These are phyloP conservation scores for Trididemnum nubilum DNA, from an alignment of 23 tunicate species.

Conservation along the genomic window DNA sequence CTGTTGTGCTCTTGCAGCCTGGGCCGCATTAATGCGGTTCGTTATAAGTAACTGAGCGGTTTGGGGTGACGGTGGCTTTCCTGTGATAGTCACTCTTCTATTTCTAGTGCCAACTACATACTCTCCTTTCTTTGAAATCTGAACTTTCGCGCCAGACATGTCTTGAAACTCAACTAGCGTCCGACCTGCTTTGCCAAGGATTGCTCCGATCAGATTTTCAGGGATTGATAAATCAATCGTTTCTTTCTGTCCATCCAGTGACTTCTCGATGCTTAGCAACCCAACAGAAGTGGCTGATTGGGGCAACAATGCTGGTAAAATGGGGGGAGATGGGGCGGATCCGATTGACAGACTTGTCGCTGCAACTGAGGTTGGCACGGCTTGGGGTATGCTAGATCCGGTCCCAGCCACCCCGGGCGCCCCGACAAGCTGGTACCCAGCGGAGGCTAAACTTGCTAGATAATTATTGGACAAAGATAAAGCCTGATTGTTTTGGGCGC, in stretches of 20 bases:
- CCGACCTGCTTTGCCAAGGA: constrained; percentile 90
- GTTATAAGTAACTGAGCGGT: constrained; percentile 88
- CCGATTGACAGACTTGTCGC: constrained; percentile 47
- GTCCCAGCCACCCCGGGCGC: constrained; percentile 25
- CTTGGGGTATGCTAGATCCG: constrained; percentile 14
- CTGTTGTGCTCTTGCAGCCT: constrained; percentile 88
- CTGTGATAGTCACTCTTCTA: constrained; percentile 81
- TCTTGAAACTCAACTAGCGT: constrained; percentile 92
- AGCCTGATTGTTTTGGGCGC: constrained; percentile 39
- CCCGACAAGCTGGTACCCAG: constrained; percentile 62
- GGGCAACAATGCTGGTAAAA: neutral
- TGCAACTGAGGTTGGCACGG: constrained; percentile 42
- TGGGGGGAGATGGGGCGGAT: constrained; percentile 54
- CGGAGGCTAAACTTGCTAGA: constrained; percentile 77
- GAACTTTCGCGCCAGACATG: constrained; percentile 85
- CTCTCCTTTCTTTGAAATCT: constrained; percentile 93
- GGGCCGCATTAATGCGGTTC: constrained; percentile 66
- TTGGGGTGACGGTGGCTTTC: constrained; percentile 77
- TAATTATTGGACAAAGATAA: constrained; percentile 59
- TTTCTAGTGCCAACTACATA: constrained; percentile 91
- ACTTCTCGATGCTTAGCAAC: constrained; percentile 70
- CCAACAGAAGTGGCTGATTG: constrained; percentile 38
- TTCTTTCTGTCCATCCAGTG: constrained; percentile 83
- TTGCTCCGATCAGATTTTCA: constrained; percentile 85
- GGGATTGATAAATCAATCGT: constrained; percentile 87